Evolutionary conservation across 2,888 invertebrate genomes (phyloP), one percentile per base, ranked within the genome.

Genomic region (Lumbricus terrestris): DNA sequence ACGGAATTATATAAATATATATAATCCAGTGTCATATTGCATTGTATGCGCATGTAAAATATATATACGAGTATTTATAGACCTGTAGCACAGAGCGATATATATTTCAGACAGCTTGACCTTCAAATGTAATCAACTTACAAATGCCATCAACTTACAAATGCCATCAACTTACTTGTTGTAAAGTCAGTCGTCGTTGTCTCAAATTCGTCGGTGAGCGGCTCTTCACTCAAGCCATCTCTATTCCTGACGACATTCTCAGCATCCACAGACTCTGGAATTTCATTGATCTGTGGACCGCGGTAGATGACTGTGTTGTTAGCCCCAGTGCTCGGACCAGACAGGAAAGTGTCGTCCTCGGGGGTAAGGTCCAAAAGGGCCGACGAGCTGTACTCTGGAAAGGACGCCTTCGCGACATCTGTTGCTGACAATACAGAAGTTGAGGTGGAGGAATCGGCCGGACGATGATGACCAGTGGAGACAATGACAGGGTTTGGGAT

Each of bases 351-450:
- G 37, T 92, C 91, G 3, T 90, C 90, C 8, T 90, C 91, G 8
- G 91, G 89, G 8, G 91, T 69, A 13, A 69, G 69, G 69, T 90
- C 42, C 90, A 90, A 18, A 92, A 92, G 89, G 20, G 92, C 90
- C 5, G 92, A 92, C 33, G 92, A 91, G 23, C 89, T 91, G 91
- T 92, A 90, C 33, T 93, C 91, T 29, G 92, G 93, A 92, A 92
- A 94, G 85, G 90, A 93, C 92, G 91, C 94, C 93, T 92, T 94
- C 91, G 91, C 91, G 34, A 91, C 91, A 90, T 92, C 94, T 83
- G 83, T 8, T n/a, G 35, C 40, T 33, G 42, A 40, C 18, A 37
- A 8, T 23, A 16, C 18, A 18, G 83, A 33, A 83, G 33, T 88
- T 29, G 69, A n/a, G n/a, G 69, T n/a, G n/a, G 69, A 69, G 29